A percentile compares a stretch with the other conserved stretches of the same genome.
Evolutionary conservation across 1,140 invertebrate genomes (phyloP).

Genomic region (Macrobrachium nipponense): DNA sequence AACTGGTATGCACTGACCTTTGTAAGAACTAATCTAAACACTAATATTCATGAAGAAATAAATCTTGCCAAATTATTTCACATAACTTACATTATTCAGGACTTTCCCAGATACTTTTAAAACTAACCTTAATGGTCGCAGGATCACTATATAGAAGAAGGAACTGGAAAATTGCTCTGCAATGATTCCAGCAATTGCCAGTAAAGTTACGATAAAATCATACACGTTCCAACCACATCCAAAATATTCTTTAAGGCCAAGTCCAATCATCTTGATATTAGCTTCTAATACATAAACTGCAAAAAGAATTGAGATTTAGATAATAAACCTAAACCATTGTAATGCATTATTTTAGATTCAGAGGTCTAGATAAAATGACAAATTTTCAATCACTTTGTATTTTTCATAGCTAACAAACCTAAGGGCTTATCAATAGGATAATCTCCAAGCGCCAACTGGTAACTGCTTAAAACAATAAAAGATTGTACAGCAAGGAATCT

Average conservation of each 20-base stretch:
- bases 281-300: slow-evolving; percentile 70
- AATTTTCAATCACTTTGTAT: too few relatives aligned
- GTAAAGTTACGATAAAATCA: slow-evolving; percentile 81
- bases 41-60: too few relatives aligned
- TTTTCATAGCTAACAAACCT: too few relatives aligned
- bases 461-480: too few relatives aligned
- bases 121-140: slow-evolving; percentile 70
- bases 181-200: slow-evolving; percentile 77
- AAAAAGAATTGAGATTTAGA: slow-evolving; percentile 53
- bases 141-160: slow-evolving; percentile 80
- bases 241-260: slow-evolving; percentile 80
- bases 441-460: too few relatives aligned
- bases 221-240: slow-evolving; percentile 89
- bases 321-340: background rate
- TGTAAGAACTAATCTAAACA: too few relatives aligned
- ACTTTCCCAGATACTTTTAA: background rate
- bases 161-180: slow-evolving; percentile 76
- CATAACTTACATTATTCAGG: background rate
- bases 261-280: slow-evolving; percentile 79
- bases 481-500: too few relatives aligned
- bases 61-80: too few relatives aligned
- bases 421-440: too few relatives aligned
- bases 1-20: too few relatives aligned
- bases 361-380: too few relatives aligned
- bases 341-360: too few relatives aligned